Base-by-base conservation (phyloP, 2,888 invertebrate genomes). In the Cryptocephalus primarius region DNA sequence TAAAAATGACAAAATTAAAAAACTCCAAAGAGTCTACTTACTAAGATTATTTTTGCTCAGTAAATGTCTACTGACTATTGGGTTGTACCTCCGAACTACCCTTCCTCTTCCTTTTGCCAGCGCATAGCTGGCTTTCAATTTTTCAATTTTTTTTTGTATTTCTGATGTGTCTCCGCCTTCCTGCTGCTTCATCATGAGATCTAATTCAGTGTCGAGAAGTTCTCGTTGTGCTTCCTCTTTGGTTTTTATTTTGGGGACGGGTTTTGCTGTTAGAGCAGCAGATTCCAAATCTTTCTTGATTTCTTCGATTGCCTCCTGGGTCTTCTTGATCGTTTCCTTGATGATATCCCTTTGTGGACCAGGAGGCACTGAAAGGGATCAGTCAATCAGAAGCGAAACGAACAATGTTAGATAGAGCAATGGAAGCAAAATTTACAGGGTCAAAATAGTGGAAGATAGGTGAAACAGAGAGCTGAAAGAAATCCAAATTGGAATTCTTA, bases 191-290 rank as follows among this genome's bases (percentile, higher is more conserved):
- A 86, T 88, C 60, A 92, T 88, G 53, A 94, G 73, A 65, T 95
- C 94, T 61, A 94, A 68, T 64, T 95, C 94, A 1, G 90, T 87
- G 63, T 94, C 94, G 9, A 94, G 73, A 43, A 94, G 81, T 62
- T 93, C 92, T 61, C 88, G 88, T 39, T 60, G 60, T 1, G 56
- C 49, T 41, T 60, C 59, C 42, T 60, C 60, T 52, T 59, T 57
- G 47, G 60, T 51, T 48, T 60, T 61, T 50, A 60, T 63, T 11
- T 55, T 53, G 3, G 54, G 51, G 11, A 60, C 48, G 10, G 34
- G 33, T n/a, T 55, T 50, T 1, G 79, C 72, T 1, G 79, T 72
- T 8, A 62, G 45, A 9, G 61, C 56, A 9, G 61, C 56, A n/a
- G 56, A 52, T 43, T 61, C 58, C 6, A 82, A 68, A 54, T 86